Conservation (phyloP, 2,888 invertebrate genomes). For the Drosophila macrothrix region DNA sequence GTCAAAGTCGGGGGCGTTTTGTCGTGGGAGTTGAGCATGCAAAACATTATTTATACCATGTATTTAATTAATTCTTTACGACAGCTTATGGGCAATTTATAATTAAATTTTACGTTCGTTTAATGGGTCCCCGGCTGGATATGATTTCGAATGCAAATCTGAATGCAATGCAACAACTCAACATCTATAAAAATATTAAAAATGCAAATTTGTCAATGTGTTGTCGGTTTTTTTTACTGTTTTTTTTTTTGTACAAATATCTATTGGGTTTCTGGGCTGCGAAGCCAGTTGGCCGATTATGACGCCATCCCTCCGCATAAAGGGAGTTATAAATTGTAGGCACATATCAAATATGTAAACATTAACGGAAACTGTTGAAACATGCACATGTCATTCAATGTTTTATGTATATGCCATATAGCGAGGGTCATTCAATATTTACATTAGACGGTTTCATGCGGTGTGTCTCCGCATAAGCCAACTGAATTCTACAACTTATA, state of each 20-base stretch:
- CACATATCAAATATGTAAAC: constrained; percentile 41
- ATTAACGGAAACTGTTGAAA: constrained; percentile 46
- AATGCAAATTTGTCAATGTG: constrained; percentile 52
- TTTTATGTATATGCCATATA: constrained; percentile 2
- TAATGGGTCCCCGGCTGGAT: constrained; percentile 14
- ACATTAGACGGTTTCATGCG: not conserved
- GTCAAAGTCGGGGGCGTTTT: constrained; percentile 70
- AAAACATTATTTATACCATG: constrained; percentile 18
- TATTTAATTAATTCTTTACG: constrained; percentile 38
- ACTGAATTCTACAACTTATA: not conserved
- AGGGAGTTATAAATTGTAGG: constrained; percentile 34
- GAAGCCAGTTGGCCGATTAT: constrained; percentile 12
- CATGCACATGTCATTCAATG: constrained; percentile 43
- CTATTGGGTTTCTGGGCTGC: constrained; percentile 6
- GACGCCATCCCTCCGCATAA: constrained; percentile 26
- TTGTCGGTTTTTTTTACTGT: constrained; percentile 3
- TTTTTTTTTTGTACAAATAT: constrained; percentile 3
- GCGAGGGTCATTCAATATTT: constrained; percentile 1
- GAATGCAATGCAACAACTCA: constrained; percentile 22
- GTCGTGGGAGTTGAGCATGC: constrained; percentile 48
- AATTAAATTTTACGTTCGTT: constrained; percentile 35
- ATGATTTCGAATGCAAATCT: constrained; percentile 21
- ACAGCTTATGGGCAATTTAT: constrained; percentile 38
- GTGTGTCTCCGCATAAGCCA: not conserved
- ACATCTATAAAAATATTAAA: constrained; percentile 22